These are phyloP conservation scores for Gari tellinella DNA, from an alignment of 2,888 invertebrate genomes.

Conservation along the genomic window DNA sequence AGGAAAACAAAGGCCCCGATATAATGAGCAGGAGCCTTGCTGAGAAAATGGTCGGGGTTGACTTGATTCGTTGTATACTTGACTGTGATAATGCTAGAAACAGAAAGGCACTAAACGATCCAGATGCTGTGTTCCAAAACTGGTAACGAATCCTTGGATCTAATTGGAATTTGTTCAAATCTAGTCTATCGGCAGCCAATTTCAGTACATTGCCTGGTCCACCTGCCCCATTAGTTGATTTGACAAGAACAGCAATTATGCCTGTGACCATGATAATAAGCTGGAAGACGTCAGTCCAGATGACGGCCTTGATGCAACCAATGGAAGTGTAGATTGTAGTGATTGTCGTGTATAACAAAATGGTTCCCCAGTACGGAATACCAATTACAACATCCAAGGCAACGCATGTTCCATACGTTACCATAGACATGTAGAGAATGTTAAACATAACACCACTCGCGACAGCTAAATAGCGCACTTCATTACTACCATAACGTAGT, in stretches of 20 bases:
- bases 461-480: conserved; percentile 25
- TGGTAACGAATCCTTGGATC: conserved; percentile 29
- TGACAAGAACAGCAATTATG: conserved; percentile 12
- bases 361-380: conserved; percentile 36
- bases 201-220: conserved; percentile 4
- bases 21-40: conserved; percentile 8
- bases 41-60: background rate
- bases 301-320: conserved; percentile 36
- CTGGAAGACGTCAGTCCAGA: conserved; percentile 44
- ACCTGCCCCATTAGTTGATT: conserved; percentile 17
- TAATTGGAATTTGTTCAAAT: conserved; percentile 15
- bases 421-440: conserved; percentile 28
- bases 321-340: conserved; percentile 38
- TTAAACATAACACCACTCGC: conserved; percentile 17
- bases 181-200: conserved; percentile 12
- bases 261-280: conserved; percentile 27
- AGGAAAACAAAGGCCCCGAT: conserved; percentile 14
- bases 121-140: conserved; percentile 15
- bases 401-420: conserved; percentile 27
- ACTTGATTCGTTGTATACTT: conserved; percentile 22
- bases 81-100: conserved; percentile 19
- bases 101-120: background rate
- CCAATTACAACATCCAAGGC: conserved; percentile 27
- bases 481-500: conserved; percentile 25
- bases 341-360: conserved; percentile 16